Conservation (phyloP, 2,113 vertebrate genomes). For the Thalassoma bifasciatum region DNA sequence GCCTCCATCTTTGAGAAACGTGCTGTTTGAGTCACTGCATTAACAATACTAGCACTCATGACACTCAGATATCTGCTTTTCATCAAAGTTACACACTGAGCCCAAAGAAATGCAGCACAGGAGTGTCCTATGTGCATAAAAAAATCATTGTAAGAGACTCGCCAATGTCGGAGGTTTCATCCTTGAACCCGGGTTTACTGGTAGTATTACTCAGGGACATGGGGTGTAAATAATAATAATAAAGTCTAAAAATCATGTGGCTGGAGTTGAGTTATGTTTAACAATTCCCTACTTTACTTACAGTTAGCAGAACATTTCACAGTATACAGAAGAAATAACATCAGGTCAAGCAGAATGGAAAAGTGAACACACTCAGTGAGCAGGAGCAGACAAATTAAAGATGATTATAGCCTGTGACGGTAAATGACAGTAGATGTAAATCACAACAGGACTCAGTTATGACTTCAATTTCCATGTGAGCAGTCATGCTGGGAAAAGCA, state of each 20-base stretch:
- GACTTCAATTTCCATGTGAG: slow-evolving; percentile 26
- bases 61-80: slow-evolving; percentile 23
- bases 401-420: slow-evolving; percentile 37
- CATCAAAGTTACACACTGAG: slow-evolving; percentile 14
- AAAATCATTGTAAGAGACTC: not conserved
- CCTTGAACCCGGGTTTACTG: not conserved
- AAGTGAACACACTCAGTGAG: slow-evolving; percentile 5
- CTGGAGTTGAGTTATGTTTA: slow-evolving; percentile 27
- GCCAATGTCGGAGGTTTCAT: not conserved
- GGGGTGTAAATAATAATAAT: slow-evolving; percentile 20
- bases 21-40: slow-evolving; percentile 2
- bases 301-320: slow-evolving; percentile 29
- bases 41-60: not conserved
- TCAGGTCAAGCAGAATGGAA: slow-evolving; percentile 29
- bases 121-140: not conserved
- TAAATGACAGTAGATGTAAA: slow-evolving; percentile 3
- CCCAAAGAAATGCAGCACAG: not conserved
- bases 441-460: slow-evolving; percentile 19
- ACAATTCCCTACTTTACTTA: slow-evolving; percentile 23
- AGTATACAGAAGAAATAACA: slow-evolving; percentile 6
- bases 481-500: slow-evolving; percentile 35
- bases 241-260: slow-evolving; percentile 27
- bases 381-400: slow-evolving; percentile 45
- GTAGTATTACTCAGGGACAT: slow-evolving; percentile 22
- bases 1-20: not conserved